Evolutionary conservation across 2,797 vertebrate species (phyloP).

Genomic region (Pseudochirops cupreus): DNA sequence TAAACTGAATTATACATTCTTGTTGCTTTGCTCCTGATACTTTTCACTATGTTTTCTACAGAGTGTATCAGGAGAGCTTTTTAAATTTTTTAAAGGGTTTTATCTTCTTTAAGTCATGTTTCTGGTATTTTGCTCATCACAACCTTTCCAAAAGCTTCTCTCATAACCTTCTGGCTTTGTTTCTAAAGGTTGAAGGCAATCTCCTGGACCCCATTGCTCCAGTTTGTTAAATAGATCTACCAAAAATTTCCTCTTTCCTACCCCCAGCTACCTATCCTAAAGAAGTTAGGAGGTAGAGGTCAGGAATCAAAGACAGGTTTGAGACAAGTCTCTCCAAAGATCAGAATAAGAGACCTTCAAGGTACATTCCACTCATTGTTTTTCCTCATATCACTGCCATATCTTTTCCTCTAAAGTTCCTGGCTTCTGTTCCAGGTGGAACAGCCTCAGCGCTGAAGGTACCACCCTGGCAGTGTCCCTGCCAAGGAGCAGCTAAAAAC

Average conservation of each 20-base stretch:
- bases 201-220: background rate
- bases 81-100: slow-evolving; percentile 17
- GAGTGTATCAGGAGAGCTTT: background rate
- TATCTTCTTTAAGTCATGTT: background rate
- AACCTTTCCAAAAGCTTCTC: background rate
- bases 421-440: background rate
- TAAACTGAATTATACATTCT: background rate
- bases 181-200: background rate
- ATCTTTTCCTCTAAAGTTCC: background rate
- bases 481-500: background rate
- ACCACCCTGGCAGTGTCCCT: rapidly evolving
- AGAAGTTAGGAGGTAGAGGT: background rate
- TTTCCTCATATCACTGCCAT: background rate
- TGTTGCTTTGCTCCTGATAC: background rate
- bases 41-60: slow-evolving; percentile 3
- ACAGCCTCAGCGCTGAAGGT: background rate
- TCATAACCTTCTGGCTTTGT: background rate
- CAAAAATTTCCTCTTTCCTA: background rate
- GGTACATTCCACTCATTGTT: background rate
- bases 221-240: background rate
- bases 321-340: slow-evolving; percentile 49
- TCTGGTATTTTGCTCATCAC: background rate
- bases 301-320: slow-evolving; percentile 4
- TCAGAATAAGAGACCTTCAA: background rate
- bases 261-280: background rate